Evolutionary conservation across 2,888 invertebrate species (phyloP).

Genomic region (Yponomeuta sedellus): DNA sequence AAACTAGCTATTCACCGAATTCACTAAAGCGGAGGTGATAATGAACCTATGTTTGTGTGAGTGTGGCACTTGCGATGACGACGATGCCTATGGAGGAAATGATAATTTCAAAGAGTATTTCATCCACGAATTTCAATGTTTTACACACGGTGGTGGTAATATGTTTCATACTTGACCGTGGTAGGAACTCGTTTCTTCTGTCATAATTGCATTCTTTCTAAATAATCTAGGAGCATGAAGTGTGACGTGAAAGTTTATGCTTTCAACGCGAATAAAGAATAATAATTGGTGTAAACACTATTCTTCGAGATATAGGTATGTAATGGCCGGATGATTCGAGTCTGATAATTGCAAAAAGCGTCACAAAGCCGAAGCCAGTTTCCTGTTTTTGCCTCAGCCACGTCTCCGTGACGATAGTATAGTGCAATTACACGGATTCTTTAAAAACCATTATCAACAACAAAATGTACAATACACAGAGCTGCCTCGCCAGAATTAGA

Average conservation of each 20-base stretch:
- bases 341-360: not conserved
- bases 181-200: not conserved
- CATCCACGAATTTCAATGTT: no score
- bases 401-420: not conserved
- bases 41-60: not conserved
- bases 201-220: no score
- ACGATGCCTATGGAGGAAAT: not conserved
- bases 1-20: constrained; percentile 43
- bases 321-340: not conserved
- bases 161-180: not conserved
- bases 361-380: not conserved
- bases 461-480: not conserved
- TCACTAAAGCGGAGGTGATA: constrained; percentile 21
- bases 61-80: not conserved
- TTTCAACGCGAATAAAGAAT: no score
- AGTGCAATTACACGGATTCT: not conserved
- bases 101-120: no score
- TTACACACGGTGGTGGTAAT: no score
- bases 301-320: not conserved
- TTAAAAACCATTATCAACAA: not conserved
- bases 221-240: no score
- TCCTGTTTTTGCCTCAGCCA: not conserved
- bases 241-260: no score
- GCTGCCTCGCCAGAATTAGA: not conserved
- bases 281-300: no score